Evolutionary conservation across 2,797 vertebrate species (phyloP).

Genomic region (Spea hammondii): DNA sequence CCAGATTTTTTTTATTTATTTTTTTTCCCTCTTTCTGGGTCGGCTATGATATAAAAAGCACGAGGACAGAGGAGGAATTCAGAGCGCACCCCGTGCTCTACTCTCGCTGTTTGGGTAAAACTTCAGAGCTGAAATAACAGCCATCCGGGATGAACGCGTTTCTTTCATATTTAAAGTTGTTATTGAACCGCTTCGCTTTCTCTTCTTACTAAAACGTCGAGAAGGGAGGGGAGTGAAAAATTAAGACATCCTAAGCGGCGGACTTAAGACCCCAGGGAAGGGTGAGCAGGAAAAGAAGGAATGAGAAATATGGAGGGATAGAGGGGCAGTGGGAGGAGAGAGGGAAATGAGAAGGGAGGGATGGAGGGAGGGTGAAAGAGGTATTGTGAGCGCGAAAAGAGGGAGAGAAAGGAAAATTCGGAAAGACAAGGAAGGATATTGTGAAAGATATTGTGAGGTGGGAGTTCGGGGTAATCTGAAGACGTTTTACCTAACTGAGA

Average conservation of each 20-base stretch:
- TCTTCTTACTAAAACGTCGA: constrained; percentile 28
- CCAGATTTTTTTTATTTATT: constrained; percentile 32
- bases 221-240: constrained; percentile 12
- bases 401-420: not conserved
- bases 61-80: constrained; percentile 37
- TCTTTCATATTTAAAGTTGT: constrained; percentile 50
- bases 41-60: constrained; percentile 48
- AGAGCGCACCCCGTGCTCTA: constrained; percentile 24
- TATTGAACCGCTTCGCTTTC: constrained; percentile 38
- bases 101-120: constrained; percentile 45
- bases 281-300: constrained; percentile 35
- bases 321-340: not conserved
- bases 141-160: constrained; percentile 33
- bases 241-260: constrained; percentile 23
- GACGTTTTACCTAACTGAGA: not conserved
- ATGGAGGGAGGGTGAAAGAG: not conserved
- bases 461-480: not conserved
- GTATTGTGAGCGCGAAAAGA: not conserved
- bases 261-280: constrained; percentile 23
- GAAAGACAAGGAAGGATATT: not conserved
- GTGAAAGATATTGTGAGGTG: not conserved
- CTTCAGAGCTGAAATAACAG: constrained; percentile 47
- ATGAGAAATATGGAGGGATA: constrained; percentile 40
- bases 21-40: constrained; percentile 16
- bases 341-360: constrained; percentile 7